These are phyloP conservation scores for Nansenia antarctica DNA, from an alignment of 2,113 vertebrate species.

Conservation along the genomic window DNA sequence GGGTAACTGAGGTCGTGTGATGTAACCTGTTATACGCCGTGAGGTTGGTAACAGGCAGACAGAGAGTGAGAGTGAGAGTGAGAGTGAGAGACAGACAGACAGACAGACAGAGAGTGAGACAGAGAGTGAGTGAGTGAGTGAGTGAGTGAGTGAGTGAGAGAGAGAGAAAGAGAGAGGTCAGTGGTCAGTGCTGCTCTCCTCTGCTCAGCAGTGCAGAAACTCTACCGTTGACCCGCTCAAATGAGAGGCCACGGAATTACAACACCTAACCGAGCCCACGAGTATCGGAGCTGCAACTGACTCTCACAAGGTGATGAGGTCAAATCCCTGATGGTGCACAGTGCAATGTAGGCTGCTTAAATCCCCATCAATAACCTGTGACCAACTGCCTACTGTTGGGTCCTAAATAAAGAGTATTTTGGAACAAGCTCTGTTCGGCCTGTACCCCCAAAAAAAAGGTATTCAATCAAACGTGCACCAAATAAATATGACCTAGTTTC, in stretches of 20 bases:
- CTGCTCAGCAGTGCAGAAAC: neutral
- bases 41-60: neutral
- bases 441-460: constrained; percentile 1
- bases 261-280: neutral
- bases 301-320: neutral
- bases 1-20: neutral
- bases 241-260: neutral
- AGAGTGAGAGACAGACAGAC: neutral
- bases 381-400: neutral
- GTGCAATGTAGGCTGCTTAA: no score
- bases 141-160: no score
- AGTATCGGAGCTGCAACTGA: neutral
- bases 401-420: neutral
- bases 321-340: neutral
- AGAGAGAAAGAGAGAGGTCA: neutral
- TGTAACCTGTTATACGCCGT: neutral
- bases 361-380: neutral
- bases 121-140: neutral
- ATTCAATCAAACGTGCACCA: constrained; percentile 32
- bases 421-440: neutral
- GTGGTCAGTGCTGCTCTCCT: neutral
- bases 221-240: neutral
- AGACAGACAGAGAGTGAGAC: neutral
- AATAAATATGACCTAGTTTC: constrained; percentile 54
- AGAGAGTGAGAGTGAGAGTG: neutral